Evolutionary conservation across 2,888 invertebrate genomes (phyloP).

Genomic region (Agrotis clavis): DNA sequence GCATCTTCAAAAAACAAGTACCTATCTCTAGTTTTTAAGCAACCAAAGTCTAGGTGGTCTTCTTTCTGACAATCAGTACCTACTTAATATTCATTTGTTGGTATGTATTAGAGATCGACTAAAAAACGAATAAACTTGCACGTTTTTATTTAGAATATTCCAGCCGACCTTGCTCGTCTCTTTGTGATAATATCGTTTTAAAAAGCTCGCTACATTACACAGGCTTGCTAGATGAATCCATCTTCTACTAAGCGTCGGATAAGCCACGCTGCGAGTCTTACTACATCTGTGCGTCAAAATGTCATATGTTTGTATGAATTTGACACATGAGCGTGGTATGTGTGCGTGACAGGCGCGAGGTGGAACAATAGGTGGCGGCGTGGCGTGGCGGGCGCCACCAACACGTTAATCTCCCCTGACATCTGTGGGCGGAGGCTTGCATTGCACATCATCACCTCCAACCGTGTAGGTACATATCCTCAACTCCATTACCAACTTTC

Average conservation of each 20-base stretch:
- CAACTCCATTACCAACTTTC: slow-evolving; percentile 84
- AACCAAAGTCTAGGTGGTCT: slow-evolving; percentile 8
- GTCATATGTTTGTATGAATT: slow-evolving; percentile 55
- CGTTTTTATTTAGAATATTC: slow-evolving; percentile 40
- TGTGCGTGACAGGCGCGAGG: slow-evolving; percentile 62
- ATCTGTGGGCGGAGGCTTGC: slow-evolving; percentile 80
- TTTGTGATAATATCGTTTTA: slow-evolving; percentile 24
- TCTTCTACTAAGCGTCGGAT: slow-evolving; percentile 17
- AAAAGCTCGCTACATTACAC: slow-evolving; percentile 29
- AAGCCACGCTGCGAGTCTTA: slow-evolving; percentile 40
- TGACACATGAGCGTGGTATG: slow-evolving; percentile 71
- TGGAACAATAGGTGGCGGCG: slow-evolving; percentile 76
- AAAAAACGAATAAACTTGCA: slow-evolving; percentile 19
- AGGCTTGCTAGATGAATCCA: slow-evolving; percentile 5
- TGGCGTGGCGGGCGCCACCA: slow-evolving; percentile 78
- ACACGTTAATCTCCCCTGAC: slow-evolving; percentile 80
- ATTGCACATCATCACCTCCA: slow-evolving; percentile 87
- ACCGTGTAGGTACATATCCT: slow-evolving; percentile 78
- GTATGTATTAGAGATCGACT: slow-evolving; percentile 19
- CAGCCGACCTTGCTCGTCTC: slow-evolving; percentile 48
- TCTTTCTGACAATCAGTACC: slow-evolving; percentile 25
- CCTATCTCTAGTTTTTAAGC: slow-evolving; percentile 7
- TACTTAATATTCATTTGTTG: slow-evolving; percentile 38
- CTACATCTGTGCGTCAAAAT: slow-evolving; percentile 56
- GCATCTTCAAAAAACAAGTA: slow-evolving; percentile 39